phyloP scores from a whole-genome alignment of 2,888 invertebrate species.

The Monoplex corrugatus region DNA sequence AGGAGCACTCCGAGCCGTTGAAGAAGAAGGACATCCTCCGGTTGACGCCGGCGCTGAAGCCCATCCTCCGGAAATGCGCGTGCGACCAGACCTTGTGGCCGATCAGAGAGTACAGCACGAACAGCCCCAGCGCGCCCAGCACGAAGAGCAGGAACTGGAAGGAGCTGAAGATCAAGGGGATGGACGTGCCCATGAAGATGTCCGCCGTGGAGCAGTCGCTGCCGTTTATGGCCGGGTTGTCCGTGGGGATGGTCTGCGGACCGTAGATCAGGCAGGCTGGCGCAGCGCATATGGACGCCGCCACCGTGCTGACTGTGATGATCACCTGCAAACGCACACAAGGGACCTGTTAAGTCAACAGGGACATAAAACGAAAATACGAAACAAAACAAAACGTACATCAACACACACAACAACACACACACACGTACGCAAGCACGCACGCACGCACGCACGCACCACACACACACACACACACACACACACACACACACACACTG shows the following conservation, averaged over 20 bases:
- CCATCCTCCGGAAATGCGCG: constrained; percentile 38
- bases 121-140: constrained; percentile 52
- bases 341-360: too few relatives aligned
- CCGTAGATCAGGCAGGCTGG: constrained; percentile 57
- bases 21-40: constrained; percentile 44
- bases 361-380: too few relatives aligned
- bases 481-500: too few relatives aligned
- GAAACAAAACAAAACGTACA: background rate
- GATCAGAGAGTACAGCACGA: constrained; percentile 56
- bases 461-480: background rate
- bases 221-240: constrained; percentile 51
- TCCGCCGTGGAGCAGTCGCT: constrained; percentile 58
- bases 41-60: constrained; percentile 22
- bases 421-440: background rate
- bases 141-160: constrained; percentile 57
- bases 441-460: background rate
- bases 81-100: constrained; percentile 55
- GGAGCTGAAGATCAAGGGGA: constrained; percentile 55
- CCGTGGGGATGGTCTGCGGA: constrained; percentile 48
- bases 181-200: constrained; percentile 45
- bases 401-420: background rate
- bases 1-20: constrained; percentile 42
- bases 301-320: constrained; percentile 41
- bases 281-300: constrained; percentile 46
- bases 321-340: constrained; percentile 37